Conservation (phyloP, 2,888 invertebrate species). For the Blastobasis adustella region DNA sequence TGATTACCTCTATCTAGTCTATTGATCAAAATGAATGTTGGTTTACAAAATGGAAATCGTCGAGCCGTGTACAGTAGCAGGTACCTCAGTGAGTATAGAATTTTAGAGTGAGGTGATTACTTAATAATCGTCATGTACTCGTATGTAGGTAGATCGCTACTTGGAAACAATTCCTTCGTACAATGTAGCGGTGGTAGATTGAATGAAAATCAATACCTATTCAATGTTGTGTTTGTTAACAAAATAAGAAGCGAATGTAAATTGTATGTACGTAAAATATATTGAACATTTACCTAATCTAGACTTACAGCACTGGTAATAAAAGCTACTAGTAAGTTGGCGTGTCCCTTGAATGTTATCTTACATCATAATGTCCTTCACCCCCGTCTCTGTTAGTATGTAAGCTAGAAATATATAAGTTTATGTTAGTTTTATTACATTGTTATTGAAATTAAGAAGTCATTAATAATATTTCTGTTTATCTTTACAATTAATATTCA, state of each 20-base stretch:
- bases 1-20: too few species aligned
- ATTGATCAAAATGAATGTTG: too few species aligned
- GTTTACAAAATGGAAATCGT: too few species aligned
- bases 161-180: not conserved
- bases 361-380: constrained; percentile 61
- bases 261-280: not conserved
- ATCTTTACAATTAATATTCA: too few species aligned
- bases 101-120: too few species aligned
- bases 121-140: too few species aligned
- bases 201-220: not conserved
- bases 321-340: constrained; percentile 21
- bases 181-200: not conserved
- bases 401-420: constrained; percentile 58
- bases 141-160: too few species aligned
- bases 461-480: too few species aligned
- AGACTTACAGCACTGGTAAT: constrained; percentile 33
- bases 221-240: not conserved
- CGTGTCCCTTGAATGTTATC: constrained; percentile 60
- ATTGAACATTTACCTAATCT: constrained; percentile 48
- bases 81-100: too few species aligned
- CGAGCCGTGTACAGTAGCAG: too few species aligned
- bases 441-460: too few species aligned
- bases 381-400: constrained; percentile 62
- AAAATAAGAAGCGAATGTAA: not conserved
- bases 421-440: too few species aligned